Base-by-base conservation (phyloP, 2,113 vertebrate genomes). In the Pristiophorus japonicus region DNA sequence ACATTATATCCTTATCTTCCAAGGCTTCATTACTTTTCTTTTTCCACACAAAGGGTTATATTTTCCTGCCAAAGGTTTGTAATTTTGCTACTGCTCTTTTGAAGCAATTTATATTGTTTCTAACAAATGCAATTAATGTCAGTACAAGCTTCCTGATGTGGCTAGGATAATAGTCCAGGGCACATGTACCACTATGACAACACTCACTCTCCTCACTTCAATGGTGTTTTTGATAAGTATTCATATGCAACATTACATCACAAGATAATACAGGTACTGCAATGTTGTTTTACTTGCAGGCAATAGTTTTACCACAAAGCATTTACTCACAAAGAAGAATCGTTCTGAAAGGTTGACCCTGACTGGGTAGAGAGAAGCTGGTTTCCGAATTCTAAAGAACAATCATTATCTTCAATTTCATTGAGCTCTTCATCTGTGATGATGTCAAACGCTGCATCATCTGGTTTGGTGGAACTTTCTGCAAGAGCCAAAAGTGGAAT, bases 381-480 rank as follows among this genome's bases (percentile, higher is more conserved):
- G 95, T 97, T 97, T 3, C 98, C 98, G 62, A 93, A 96, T 96
- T 97, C 97, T 38, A 97, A 97, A 84, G 96, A 96, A 6, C 97
- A 97, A 91, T 98, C 97, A 0, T 97, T 97, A 87, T 98, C 97
- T 24, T 98, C 97, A 27, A 99, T 96, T 93, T 98, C 97, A 95
- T 98, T 98, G 96, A 99, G 96, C 96, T 99, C 99, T 75, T 99
- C 99, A 65, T 99, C 99, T 5, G 99, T 99, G 97, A 99, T 99
- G 96, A 99, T 99, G 97, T 99, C 98, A 96, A 98, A 99, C 45
- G 97, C 97, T 0, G 97, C 97, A 67, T 99, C 99, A 4, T 99
- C 98, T 3, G 96, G 97, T 47, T 97, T 94, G 10, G 66, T 18
- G 22, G 70, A 94, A 73, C 38, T 94, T 70, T 70, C 93, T 94